phyloP scores from a whole-genome alignment of 1,140 invertebrate species.

The Zaprionus vittiger region DNA sequence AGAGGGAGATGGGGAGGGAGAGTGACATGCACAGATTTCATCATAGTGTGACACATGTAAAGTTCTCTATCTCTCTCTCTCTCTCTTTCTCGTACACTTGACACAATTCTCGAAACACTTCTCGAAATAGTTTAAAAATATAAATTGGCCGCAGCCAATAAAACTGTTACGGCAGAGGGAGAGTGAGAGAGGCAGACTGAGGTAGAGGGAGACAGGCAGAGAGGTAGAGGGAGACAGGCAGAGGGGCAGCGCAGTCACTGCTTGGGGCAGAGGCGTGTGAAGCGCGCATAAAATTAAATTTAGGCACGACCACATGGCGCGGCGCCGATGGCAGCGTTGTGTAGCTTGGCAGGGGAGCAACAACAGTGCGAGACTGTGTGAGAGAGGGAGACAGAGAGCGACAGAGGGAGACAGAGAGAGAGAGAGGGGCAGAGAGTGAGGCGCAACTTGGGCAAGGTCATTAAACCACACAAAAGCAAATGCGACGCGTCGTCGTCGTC shows the following conservation, averaged over 20 bases:
- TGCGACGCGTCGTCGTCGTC: conserved; percentile 31
- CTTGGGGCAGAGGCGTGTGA: conserved; percentile 45
- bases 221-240: background rate
- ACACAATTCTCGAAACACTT: conserved; percentile 67
- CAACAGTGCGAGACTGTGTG: conserved; percentile 15
- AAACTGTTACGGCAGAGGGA: conserved; percentile 35
- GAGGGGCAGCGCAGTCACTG: background rate
- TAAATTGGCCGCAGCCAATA: conserved; percentile 61
- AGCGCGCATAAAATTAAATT: conserved; percentile 77
- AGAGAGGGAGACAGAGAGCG: conserved; percentile 47
- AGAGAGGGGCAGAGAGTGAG: conserved; percentile 19
- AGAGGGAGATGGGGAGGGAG: background rate
- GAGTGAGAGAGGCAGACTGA: background rate
- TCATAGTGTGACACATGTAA: conserved; percentile 30
- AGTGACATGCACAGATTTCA: conserved; percentile 47
- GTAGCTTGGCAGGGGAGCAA: conserved; percentile 69
- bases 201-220: background rate
- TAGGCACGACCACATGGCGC: conserved; percentile 74
- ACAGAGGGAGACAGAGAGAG: conserved; percentile 16
- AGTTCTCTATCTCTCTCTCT: conserved; percentile 2
- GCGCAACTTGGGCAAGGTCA: conserved; percentile 77
- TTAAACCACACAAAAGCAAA: conserved; percentile 74
- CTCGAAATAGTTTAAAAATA: conserved; percentile 75
- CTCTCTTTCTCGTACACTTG: conserved; percentile 57
- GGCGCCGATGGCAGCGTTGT: conserved; percentile 38